phyloP scores from a whole-genome alignment of 2,888 invertebrate species.

The Alviniconcha strummeri region DNA sequence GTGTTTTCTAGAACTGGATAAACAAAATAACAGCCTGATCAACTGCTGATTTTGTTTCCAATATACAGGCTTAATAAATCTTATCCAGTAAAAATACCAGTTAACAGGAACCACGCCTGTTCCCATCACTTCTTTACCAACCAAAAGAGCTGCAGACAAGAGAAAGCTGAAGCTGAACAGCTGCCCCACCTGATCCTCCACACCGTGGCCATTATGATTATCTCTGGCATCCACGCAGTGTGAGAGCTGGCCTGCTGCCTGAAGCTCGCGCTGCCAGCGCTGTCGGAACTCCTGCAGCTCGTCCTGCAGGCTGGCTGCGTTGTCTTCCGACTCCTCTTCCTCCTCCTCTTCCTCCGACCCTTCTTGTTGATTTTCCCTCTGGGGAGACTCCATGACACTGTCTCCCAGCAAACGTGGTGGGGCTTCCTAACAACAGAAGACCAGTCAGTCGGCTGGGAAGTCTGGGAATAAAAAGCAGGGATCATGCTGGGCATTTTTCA shows the following conservation, averaged over 20 bases:
- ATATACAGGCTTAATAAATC: too few relatives aligned
- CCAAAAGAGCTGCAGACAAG: too few relatives aligned
- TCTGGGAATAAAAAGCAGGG: neutral
- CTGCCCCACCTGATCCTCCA: constrained; percentile 30
- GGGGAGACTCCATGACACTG: constrained; percentile 1
- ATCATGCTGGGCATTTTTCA: too few relatives aligned
- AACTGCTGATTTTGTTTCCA: too few relatives aligned
- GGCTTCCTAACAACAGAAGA: constrained; percentile 13
- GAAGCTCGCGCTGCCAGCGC: constrained; percentile 65
- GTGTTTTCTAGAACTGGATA: too few relatives aligned
- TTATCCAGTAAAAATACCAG: too few relatives aligned
- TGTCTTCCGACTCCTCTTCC: constrained; percentile 32
- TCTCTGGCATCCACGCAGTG: neutral
- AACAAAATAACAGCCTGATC: too few relatives aligned
- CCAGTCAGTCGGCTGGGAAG: too few relatives aligned
- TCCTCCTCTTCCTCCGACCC: constrained; percentile 35
- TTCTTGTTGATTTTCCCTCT: constrained; percentile 26
- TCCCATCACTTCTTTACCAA: too few relatives aligned
- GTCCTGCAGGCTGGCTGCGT: constrained; percentile 45
- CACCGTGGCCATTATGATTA: neutral
- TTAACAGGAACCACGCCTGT: too few relatives aligned
- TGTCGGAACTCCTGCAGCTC: constrained; percentile 65
- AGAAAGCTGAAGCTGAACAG: too few relatives aligned
- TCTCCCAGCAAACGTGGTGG: constrained; percentile 15
- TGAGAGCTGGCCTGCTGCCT: constrained; percentile 27